A percentile compares a stretch with the other conserved stretches of the same genome.
Conservation (phyloP, 2,888 invertebrate species). For the Lasioglossum calceatum region DNA sequence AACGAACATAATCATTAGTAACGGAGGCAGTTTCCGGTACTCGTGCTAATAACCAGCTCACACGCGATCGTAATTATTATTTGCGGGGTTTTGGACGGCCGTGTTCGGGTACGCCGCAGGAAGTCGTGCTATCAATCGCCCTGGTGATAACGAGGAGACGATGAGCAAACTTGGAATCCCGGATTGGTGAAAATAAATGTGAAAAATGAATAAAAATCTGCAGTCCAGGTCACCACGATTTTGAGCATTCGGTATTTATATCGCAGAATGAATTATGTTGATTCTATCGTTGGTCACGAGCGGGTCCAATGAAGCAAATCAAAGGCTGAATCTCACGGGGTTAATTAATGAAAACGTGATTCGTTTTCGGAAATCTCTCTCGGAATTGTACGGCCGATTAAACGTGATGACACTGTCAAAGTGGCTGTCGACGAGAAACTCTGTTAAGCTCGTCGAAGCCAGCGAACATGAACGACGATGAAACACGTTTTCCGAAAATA, state of each 20-base stretch:
- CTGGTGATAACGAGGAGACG: conserved; percentile 45
- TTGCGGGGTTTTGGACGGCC: conserved; percentile 63
- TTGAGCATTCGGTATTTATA: neutral
- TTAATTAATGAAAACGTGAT: conserved; percentile 6
- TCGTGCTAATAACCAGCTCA: conserved; percentile 71
- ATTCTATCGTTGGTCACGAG: neutral
- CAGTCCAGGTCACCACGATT: neutral
- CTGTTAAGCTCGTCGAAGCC: conserved; percentile 5
- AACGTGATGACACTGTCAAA: conserved; percentile 2
- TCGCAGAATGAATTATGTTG: neutral
- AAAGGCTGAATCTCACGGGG: neutral
- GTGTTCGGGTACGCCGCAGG: conserved; percentile 48
- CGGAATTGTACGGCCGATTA: neutral
- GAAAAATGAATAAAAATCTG: neutral
- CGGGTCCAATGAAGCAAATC: neutral
- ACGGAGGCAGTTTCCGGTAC: conserved; percentile 72
- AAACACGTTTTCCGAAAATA: conserved; percentile 52
- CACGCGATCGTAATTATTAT: conserved; percentile 79
- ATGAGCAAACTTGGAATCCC: neutral
- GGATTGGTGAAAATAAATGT: neutral
- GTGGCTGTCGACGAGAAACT: conserved; percentile 1
- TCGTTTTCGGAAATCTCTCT: neutral
- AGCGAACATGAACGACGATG: conserved; percentile 37
- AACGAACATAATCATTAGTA: conserved; percentile 77
- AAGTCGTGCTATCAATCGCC: conserved; percentile 46